A percentile compares a stretch with the other conserved stretches of the same genome.
Conservation (phyloP, 2,888 invertebrate genomes). For the Strigamia transsilvanica region DNA sequence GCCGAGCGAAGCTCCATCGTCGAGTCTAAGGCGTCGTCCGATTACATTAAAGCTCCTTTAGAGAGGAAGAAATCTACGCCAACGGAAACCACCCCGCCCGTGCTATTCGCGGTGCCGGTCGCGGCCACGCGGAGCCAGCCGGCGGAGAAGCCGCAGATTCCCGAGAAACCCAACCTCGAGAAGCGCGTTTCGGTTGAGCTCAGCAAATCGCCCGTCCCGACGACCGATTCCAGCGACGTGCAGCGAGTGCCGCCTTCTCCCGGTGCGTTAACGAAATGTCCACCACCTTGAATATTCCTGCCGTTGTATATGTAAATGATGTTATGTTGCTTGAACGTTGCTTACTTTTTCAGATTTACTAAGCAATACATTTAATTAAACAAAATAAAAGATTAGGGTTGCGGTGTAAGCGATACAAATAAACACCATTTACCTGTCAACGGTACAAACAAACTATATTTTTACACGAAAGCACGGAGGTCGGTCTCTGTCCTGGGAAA, state of each 20-base stretch:
- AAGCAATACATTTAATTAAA: no score
- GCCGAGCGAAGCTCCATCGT: not conserved
- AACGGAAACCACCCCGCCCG: not conserved
- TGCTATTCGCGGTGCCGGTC: not conserved
- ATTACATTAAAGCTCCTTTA: not conserved
- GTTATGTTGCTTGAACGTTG: no score
- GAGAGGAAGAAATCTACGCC: slow-evolving; percentile 11
- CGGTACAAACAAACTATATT: no score
- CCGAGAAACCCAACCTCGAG: slow-evolving; percentile 37
- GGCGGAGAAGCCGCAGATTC: slow-evolving; percentile 31
- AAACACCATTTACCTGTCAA: no score
- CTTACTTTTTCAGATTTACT: no score
- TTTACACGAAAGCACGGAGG: no score
- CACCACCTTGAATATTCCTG: no score
- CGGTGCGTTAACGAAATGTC: not conserved
- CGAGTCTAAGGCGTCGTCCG: not conserved
- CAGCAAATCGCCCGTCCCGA: slow-evolving; percentile 7
- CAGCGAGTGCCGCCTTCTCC: not conserved
- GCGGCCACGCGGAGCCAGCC: not conserved
- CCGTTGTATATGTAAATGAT: no score
- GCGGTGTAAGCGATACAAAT: no score
- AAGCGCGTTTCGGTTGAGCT: slow-evolving; percentile 1
- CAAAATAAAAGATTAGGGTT: no score
- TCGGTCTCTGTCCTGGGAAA: no score
- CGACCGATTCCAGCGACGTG: not conserved